Conservation (phyloP, 2,888 invertebrate species). For the Zhengitettix transpicula region DNA sequence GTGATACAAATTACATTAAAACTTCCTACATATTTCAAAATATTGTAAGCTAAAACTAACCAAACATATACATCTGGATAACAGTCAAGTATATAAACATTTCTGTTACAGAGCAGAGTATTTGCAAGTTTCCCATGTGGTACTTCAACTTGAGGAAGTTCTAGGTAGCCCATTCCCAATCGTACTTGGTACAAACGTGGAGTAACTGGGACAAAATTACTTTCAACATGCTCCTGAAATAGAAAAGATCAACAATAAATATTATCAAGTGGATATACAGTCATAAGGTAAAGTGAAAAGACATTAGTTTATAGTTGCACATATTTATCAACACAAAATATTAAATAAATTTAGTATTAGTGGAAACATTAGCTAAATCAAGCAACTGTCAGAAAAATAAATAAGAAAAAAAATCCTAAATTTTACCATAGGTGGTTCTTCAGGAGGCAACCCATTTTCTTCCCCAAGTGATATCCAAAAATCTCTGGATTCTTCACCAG, state of each 20-base stretch:
- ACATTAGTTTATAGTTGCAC: too few species aligned
- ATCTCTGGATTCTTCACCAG: constrained; percentile 64
- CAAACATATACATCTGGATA: constrained; percentile 88
- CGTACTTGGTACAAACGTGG: constrained; percentile 87
- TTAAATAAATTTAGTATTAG: not conserved
- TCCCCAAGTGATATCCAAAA: constrained; percentile 67
- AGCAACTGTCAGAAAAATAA: not conserved
- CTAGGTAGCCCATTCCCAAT: constrained; percentile 95
- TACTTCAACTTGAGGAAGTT: constrained; percentile 82
- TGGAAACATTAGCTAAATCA: not conserved
- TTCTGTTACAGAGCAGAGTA: constrained; percentile 66
- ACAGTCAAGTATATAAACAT: constrained; percentile 93
- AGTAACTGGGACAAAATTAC: constrained; percentile 41
- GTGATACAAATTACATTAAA: not conserved
- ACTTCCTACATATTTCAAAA: not conserved
- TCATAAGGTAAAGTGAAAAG: too few species aligned
- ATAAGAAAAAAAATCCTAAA: not conserved
- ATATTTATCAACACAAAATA: not conserved
- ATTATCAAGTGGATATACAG: too few species aligned
- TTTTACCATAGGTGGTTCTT: constrained; percentile 29
- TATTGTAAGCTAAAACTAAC: constrained; percentile 31
- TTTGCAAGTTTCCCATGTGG: constrained; percentile 60
- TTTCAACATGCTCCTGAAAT: constrained; percentile 55
- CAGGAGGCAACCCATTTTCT: constrained; percentile 31
- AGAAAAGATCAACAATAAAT: not conserved